Evolutionary conservation across 2,113 vertebrate species (phyloP).

Genomic region (Ciconia boyciana): DNA sequence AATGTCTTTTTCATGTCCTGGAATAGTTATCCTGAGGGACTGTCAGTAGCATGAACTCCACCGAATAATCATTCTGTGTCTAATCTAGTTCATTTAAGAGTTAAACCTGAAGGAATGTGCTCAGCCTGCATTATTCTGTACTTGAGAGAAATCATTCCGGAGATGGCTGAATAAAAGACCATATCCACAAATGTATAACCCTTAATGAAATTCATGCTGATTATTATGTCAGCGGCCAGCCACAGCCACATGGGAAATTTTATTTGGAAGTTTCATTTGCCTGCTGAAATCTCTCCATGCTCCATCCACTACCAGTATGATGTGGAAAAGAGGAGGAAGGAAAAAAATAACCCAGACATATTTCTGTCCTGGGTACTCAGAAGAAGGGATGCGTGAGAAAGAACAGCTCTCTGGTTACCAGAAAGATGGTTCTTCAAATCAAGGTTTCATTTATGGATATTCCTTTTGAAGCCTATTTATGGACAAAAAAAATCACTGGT

Average conservation of each 20-base stretch:
- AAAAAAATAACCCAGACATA: background rate
- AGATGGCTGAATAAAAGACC: background rate
- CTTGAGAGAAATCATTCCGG: background rate
- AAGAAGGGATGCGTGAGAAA: background rate
- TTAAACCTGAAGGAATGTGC: background rate
- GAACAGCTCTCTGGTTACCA: background rate
- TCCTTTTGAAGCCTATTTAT: background rate
- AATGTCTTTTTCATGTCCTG: background rate
- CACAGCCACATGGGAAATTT: background rate
- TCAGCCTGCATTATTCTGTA: background rate
- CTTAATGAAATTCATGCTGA: background rate
- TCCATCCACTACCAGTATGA: background rate
- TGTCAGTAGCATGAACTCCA: background rate
- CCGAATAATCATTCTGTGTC: background rate
- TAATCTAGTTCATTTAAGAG: background rate
- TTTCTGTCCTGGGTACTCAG: fast-evolving
- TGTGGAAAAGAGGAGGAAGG: background rate
- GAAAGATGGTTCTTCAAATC: background rate
- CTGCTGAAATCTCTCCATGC: background rate
- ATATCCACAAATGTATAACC: background rate
- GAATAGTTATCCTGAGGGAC: background rate
- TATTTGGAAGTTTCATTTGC: background rate
- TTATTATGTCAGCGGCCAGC: background rate
- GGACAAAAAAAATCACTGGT: background rate
- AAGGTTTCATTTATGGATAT: background rate